Evolutionary conservation across 1,140 invertebrate genomes (phyloP), one percentile per base, ranked within the genome.

Genomic region (Drosophila tristis): DNA sequence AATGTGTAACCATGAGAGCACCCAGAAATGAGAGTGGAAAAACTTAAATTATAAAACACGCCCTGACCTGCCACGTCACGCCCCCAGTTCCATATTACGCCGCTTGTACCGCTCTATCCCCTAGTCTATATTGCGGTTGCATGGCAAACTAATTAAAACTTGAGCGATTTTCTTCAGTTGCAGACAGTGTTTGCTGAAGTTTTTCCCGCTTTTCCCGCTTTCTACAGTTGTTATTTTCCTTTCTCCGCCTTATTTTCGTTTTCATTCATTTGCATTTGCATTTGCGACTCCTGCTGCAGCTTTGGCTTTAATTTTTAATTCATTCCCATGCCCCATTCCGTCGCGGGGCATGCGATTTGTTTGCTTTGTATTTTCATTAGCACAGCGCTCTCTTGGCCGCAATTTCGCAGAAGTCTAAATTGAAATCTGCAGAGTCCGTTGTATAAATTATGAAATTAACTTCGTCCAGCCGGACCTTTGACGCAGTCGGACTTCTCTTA

Each of bases 61-160:
- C 31, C 16, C 67, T 44, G 47, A 39, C 47, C 60, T 13, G 15
- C 15, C 55, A 8, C 29, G 11, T 26, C 56, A 16, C 48, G 26
- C 45, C n/a, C 7, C 29, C 15, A 8, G 13, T 23, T 6, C 43
- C 54, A 49, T 31, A 43, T 51, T 51, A 4, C 11, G 20, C 15
- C 51, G 25, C 13, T 20, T 11, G 20, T 44, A 5, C 25, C 16
- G 25, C 16, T 29, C 35, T 11, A 39, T n/a, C 8, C 20, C 50
- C 35, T 23, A 25, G 11, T 13, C 35, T 39, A 39, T 43, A 68
- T 39, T 74, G 74, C 74, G 50, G 55, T 62, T 75, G 84, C 78
- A 75, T 56, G 50, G 64, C 79, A 84, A 87, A 89, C 84, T 87
- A 87, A 87, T 87, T 87, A 87, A 87, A 87, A 87, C 66, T 87